Conservation (phyloP, 2,888 invertebrate species). For the Meteorus cinctellus region DNA sequence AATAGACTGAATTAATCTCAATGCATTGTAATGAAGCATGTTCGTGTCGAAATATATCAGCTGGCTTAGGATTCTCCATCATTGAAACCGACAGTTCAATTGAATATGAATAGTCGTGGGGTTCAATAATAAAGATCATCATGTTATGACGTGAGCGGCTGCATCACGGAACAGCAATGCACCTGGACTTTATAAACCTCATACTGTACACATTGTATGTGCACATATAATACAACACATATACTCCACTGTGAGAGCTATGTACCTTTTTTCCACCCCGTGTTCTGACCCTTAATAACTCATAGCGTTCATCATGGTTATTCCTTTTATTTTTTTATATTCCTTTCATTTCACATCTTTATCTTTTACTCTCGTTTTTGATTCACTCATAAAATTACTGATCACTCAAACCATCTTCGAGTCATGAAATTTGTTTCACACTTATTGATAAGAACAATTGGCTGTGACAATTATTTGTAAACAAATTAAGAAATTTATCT, state of each 20-base stretch:
- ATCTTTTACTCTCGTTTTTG: neutral
- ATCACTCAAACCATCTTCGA: too few relatives aligned
- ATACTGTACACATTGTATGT: neutral
- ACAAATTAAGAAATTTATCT: too few relatives aligned
- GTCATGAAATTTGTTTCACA: too few relatives aligned
- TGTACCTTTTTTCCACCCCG: neutral
- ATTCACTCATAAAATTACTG: too few relatives aligned
- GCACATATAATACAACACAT: neutral
- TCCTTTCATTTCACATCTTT: constrained; percentile 18
- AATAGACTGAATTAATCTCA: too few relatives aligned
- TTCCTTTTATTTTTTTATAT: constrained; percentile 1
- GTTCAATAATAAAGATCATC: constrained; percentile 44
- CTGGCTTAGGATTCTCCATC: constrained; percentile 24
- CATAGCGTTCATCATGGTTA: neutral
- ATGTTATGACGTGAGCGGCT: constrained; percentile 47
- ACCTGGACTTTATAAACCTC: constrained; percentile 49
- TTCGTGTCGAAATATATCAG: constrained; percentile 17
- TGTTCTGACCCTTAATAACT: neutral
- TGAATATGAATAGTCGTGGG: constrained; percentile 44
- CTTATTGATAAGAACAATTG: too few relatives aligned
- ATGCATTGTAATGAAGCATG: neutral
- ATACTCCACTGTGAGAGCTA: neutral
- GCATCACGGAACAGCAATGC: constrained; percentile 47
- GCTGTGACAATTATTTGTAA: too few relatives aligned
- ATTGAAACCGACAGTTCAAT: constrained; percentile 48